Evolutionary conservation across 1,140 invertebrate species (phyloP).

Genomic region (Ips typographus): DNA sequence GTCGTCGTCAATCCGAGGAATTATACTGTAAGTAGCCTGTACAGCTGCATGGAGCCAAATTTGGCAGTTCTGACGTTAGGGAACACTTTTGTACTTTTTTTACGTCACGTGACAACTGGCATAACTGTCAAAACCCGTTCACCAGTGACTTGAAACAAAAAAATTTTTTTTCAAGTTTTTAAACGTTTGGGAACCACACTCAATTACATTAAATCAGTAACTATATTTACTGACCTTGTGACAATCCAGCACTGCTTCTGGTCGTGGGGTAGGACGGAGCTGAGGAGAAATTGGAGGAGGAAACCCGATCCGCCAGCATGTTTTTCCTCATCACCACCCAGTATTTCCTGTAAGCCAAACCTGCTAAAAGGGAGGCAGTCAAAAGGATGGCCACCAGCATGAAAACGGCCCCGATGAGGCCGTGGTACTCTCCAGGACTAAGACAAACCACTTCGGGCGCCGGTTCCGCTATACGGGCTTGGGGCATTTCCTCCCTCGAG

Average conservation of each 20-base stretch:
- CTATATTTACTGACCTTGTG: constrained; percentile 34
- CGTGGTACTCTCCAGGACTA: constrained; percentile 73
- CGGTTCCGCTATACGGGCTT: constrained; percentile 60
- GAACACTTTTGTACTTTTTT: no score
- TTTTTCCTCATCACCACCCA: constrained; percentile 72
- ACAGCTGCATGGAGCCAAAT: no score
- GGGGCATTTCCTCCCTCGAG: constrained; percentile 69
- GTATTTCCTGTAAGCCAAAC: constrained; percentile 70
- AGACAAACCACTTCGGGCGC: constrained; percentile 70
- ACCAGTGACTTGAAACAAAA: no score
- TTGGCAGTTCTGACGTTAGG: no score
- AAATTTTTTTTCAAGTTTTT: neutral
- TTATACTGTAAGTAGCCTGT: no score
- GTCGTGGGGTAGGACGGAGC: constrained; percentile 46
- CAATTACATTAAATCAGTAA: neutral
- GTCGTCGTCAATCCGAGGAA: no score
- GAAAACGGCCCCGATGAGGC: constrained; percentile 70
- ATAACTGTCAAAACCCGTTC: no score
- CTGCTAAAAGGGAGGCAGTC: constrained; percentile 63
- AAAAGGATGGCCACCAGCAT: constrained; percentile 68
- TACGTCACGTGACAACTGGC: no score
- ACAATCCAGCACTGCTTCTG: constrained; percentile 42
- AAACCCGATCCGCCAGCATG: constrained; percentile 57
- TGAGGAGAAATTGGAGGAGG: constrained; percentile 43
- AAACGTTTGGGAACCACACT: neutral